Conservation (phyloP, 2,113 vertebrate species). For the Hippocampus abdominalis region DNA sequence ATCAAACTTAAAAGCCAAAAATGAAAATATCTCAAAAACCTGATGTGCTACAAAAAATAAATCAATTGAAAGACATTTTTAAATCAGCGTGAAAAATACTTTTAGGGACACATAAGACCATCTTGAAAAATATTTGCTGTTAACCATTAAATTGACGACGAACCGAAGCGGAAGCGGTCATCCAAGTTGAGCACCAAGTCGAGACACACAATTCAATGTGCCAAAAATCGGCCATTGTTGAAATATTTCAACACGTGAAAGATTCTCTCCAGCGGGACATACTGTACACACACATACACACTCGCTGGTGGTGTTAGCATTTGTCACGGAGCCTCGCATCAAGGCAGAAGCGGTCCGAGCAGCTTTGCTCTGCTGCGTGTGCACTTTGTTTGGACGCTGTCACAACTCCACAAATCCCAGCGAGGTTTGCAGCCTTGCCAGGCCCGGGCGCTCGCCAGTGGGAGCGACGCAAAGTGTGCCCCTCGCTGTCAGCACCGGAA, state of each 20-base stretch:
- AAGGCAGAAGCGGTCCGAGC: constrained; percentile 37
- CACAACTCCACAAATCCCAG: constrained; percentile 57
- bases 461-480: constrained; percentile 45
- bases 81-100: no score
- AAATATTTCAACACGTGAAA: constrained; percentile 42
- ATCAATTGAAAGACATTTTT: no score
- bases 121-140: no score
- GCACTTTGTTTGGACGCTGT: constrained; percentile 60
- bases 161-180: background rate
- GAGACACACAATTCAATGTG: constrained; percentile 9
- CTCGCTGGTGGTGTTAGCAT: constrained; percentile 17
- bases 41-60: no score
- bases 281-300: background rate
- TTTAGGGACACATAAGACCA: no score
- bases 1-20: no score
- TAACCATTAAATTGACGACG: background rate
- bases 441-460: constrained; percentile 39
- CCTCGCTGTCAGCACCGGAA: constrained; percentile 45
- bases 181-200: background rate
- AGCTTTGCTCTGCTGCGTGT: constrained; percentile 52
- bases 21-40: no score
- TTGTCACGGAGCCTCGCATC: constrained; percentile 49
- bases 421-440: constrained; percentile 55
- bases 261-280: constrained; percentile 31
- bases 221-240: constrained; percentile 39